Conservation (phyloP, 2,797 vertebrate species). For the Hypotaenidia okinawae region DNA sequence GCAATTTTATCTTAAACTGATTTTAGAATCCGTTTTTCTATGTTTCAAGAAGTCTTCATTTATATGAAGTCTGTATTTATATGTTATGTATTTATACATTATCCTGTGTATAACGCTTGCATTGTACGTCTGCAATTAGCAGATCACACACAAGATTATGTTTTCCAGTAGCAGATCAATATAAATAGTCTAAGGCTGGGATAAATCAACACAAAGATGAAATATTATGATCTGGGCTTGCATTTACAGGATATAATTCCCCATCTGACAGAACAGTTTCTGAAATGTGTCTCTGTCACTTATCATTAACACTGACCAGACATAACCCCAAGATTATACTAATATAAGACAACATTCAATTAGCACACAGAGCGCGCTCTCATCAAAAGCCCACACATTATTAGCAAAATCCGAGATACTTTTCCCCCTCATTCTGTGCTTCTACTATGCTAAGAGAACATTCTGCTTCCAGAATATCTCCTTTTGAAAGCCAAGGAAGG, state of each 20-base stretch:
- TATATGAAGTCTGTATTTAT: background rate
- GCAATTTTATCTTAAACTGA: background rate
- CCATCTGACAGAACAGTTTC: background rate
- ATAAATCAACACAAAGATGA: constrained; percentile 46
- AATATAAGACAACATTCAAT: constrained; percentile 53
- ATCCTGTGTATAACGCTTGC: background rate
- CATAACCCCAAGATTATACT: constrained; percentile 40
- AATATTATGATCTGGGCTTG: constrained; percentile 1
- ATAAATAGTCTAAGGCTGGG: background rate
- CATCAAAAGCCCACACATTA: constrained; percentile 17
- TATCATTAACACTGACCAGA: constrained; percentile 56
- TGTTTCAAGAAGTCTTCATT: background rate
- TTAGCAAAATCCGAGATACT: background rate
- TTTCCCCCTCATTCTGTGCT: fast-evolving
- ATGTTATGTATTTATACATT: background rate
- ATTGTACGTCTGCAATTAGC: background rate
- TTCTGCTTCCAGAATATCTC: background rate
- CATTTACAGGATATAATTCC: constrained; percentile 34
- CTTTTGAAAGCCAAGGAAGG: background rate
- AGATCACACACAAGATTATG: background rate
- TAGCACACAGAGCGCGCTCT: constrained; percentile 3
- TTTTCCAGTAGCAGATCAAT: background rate
- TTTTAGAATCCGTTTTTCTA: background rate
- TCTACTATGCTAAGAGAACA: background rate
- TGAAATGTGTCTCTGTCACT: background rate